Evolutionary conservation across 2,113 vertebrate genomes (phyloP).

Genomic region (Anoura caudifer): DNA sequence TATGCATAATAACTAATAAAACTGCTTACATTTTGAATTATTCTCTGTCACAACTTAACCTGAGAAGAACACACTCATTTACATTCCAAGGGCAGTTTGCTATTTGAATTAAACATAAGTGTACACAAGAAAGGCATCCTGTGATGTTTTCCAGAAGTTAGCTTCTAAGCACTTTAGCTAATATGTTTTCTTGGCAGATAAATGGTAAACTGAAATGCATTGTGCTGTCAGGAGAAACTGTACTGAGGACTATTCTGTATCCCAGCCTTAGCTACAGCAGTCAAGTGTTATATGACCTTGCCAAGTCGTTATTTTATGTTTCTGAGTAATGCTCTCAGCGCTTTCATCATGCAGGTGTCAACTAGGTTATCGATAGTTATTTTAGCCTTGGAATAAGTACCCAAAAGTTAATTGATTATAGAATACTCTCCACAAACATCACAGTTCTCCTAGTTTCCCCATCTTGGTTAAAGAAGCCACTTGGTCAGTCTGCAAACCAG

Average conservation of each 20-base stretch:
- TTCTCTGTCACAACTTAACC: conserved; percentile 64
- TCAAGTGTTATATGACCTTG: background rate
- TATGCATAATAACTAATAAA: conserved; percentile 63
- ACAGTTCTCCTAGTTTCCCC: background rate
- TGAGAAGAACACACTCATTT: conserved; percentile 59
- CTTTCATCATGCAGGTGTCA: background rate
- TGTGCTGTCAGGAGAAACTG: background rate
- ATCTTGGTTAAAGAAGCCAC: background rate
- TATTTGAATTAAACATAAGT: conserved; percentile 73
- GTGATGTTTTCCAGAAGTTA: conserved; percentile 61
- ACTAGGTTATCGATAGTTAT: background rate
- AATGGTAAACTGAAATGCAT: conserved; percentile 46
- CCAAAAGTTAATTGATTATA: background rate
- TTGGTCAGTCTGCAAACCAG: background rate
- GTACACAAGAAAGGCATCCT: conserved; percentile 59
- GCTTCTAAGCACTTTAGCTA: conserved; percentile 60
- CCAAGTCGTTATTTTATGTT: background rate
- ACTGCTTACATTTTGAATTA: conserved; percentile 66
- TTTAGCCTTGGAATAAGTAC: background rate
- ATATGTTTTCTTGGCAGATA: conserved; percentile 57
- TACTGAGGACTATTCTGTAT: background rate
- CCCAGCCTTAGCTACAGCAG: background rate
- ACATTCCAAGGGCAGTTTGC: conserved; percentile 55
- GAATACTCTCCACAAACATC: background rate
- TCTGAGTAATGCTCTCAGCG: background rate